Evolutionary conservation across 2,113 vertebrate species (phyloP).

Genomic region (Condylura cristata): DNA sequence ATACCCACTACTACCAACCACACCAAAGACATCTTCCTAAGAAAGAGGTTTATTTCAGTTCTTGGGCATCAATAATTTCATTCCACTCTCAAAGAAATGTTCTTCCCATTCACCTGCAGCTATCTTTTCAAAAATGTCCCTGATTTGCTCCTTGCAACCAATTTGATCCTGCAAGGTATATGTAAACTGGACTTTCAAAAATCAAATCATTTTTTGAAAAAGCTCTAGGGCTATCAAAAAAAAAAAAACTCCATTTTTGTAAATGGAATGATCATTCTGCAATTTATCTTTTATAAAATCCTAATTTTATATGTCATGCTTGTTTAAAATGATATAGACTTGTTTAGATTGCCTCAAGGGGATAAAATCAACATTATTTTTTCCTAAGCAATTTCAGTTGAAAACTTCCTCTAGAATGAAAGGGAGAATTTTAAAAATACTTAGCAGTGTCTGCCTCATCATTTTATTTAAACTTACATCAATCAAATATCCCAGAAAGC

Average conservation of each 20-base stretch:
- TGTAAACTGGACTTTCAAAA: constrained; percentile 27
- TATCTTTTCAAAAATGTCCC: constrained; percentile 36
- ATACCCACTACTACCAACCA: fast-evolving
- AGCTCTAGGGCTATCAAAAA: constrained; percentile 1
- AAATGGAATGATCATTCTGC: constrained; percentile 32
- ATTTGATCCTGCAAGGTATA: constrained; percentile 33
- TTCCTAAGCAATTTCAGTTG: background rate
- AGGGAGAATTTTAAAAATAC: background rate
- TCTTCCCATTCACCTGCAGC: background rate
- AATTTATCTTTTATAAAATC: constrained; percentile 53
- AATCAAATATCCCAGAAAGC: background rate
- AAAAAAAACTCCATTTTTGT: constrained; percentile 36
- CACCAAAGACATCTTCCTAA: background rate
- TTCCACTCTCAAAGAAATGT: constrained; percentile 24
- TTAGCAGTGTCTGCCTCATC: background rate
- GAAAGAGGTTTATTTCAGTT: background rate
- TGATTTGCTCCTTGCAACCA: background rate
- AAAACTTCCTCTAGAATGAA: constrained; percentile 27
- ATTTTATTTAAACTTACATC: background rate
- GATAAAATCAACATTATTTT: constrained; percentile 56
- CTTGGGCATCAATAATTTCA: background rate
- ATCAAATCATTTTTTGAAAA: constrained; percentile 34
- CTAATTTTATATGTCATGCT: constrained; percentile 13
- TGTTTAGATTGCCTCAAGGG: constrained; percentile 45
- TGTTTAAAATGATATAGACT: constrained; percentile 49